Percentiles rank a stretch among this genome's conserved stretches.
phyloP scores from a whole-genome alignment of 2,113 vertebrate genomes.

The Chaetodon trifascialis region DNA sequence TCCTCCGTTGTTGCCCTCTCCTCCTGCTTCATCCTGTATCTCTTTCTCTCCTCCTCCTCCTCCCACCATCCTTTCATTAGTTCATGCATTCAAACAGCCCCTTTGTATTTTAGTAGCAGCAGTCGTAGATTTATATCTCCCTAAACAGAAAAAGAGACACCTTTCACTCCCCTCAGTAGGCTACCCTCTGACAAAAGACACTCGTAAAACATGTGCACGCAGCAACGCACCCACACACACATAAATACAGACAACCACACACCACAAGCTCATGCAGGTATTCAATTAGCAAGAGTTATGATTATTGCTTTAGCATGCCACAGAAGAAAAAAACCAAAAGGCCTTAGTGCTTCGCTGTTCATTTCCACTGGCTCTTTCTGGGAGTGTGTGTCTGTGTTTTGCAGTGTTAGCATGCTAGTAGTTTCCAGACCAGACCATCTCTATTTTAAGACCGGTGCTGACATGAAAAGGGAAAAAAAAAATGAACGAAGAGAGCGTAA shows the following conservation, averaged over 20 bases:
- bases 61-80: conserved; percentile 19
- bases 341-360: conserved; percentile 4
- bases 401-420: conserved; percentile 26
- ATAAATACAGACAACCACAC: not conserved
- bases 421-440: conserved; percentile 44
- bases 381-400: conserved; percentile 18
- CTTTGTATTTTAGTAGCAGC: conserved; percentile 46
- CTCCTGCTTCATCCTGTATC: not conserved
- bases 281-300: conserved; percentile 59
- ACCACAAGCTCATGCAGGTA: conserved; percentile 27
- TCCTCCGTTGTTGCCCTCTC: not conserved
- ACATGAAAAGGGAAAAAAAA: conserved; percentile 42
- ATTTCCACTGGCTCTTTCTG: conserved; percentile 33
- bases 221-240: not conserved
- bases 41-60: conserved; percentile 6
- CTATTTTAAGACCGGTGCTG: conserved; percentile 55
- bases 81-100: conserved; percentile 36
- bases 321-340: conserved; percentile 20
- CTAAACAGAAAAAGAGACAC: conserved; percentile 25
- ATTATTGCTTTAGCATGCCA: conserved; percentile 42
- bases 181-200: conserved; percentile 48
- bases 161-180: conserved; percentile 45
- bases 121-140: conserved; percentile 52
- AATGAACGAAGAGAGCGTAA: not conserved
- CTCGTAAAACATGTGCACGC: conserved; percentile 43